A percentile compares a stretch with the other conserved stretches of the same genome.
These are phyloP conservation scores for Aphrophora alni DNA, from an alignment of 2,888 invertebrate genomes.

Conservation along the genomic window DNA sequence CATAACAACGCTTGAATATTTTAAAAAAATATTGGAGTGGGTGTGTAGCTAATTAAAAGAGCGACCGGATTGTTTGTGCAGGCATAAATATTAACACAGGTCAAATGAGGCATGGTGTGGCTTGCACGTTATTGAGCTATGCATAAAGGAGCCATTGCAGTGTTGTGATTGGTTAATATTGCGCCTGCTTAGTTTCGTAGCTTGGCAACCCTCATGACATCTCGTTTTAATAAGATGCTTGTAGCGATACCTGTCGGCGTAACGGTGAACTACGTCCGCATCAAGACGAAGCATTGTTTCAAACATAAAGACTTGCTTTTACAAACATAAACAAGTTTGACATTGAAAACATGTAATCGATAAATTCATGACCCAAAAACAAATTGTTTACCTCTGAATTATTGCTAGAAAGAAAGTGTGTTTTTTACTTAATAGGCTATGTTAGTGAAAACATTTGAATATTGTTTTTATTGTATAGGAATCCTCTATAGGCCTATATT, in stretches of 20 bases:
- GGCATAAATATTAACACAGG: slow-evolving; percentile 43
- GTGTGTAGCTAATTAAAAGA: slow-evolving; percentile 39
- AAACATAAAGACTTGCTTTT: background rate
- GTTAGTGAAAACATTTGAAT: too few relatives aligned
- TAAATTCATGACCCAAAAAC: background rate
- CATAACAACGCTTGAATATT: background rate
- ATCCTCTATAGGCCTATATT: too few relatives aligned
- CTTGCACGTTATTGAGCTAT: slow-evolving; percentile 36
- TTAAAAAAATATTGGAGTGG: slow-evolving; percentile 29
- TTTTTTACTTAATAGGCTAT: too few relatives aligned
- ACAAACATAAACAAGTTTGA: background rate
- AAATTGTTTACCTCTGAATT: background rate
- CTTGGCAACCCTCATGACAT: slow-evolving; percentile 21
- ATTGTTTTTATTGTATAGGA: too few relatives aligned
- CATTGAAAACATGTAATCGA: background rate
- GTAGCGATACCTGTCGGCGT: slow-evolving; percentile 24
- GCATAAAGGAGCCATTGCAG: slow-evolving; percentile 40
- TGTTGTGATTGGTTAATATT: slow-evolving; percentile 30
- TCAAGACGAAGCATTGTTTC: slow-evolving; percentile 15
- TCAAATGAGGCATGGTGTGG: slow-evolving; percentile 43
- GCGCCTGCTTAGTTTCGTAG: slow-evolving; percentile 28
- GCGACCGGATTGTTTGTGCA: slow-evolving; percentile 40
- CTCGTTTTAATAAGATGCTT: background rate
- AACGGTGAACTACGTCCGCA: slow-evolving; percentile 13
- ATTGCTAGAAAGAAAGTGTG: too few relatives aligned